Conservation (phyloP, 1,140 invertebrate species). For the Hirudo medicinalis region DNA sequence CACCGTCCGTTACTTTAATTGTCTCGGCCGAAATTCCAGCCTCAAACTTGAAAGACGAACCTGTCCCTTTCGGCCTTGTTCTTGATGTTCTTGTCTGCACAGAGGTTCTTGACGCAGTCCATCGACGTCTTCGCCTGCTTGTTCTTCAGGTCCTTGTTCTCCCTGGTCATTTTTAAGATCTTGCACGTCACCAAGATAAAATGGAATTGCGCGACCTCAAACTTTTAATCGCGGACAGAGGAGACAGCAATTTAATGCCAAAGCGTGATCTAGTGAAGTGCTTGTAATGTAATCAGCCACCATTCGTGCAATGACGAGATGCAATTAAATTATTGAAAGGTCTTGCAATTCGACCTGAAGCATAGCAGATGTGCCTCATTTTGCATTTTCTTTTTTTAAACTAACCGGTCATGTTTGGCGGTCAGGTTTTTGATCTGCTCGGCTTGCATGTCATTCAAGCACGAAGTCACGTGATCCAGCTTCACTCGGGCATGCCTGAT, state of each 20-base stretch:
- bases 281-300: too few species aligned
- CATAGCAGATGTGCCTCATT: too few species aligned
- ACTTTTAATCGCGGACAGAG: too few species aligned
- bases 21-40: too few species aligned
- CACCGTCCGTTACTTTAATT: background rate
- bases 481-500: slow-evolving; percentile 70
- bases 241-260: too few species aligned
- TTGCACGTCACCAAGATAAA: too few species aligned
- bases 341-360: too few species aligned
- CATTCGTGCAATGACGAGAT: too few species aligned
- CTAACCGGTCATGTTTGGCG: slow-evolving; percentile 68
- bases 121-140: slow-evolving; percentile 89
- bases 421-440: slow-evolving; percentile 79
- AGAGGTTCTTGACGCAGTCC: slow-evolving; percentile 86
- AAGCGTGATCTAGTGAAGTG: too few species aligned
- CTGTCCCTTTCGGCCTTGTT: slow-evolving; percentile 94
- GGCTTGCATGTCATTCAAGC: slow-evolving; percentile 70
- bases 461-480: slow-evolving; percentile 64
- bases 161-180: slow-evolving; percentile 45
- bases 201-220: too few species aligned
- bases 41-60: slow-evolving; percentile 25
- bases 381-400: background rate
- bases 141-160: slow-evolving; percentile 89
- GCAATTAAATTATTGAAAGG: too few species aligned
- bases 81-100: slow-evolving; percentile 87